Conservation (phyloP, 2,797 vertebrate species). For the Varecia variegata region DNA sequence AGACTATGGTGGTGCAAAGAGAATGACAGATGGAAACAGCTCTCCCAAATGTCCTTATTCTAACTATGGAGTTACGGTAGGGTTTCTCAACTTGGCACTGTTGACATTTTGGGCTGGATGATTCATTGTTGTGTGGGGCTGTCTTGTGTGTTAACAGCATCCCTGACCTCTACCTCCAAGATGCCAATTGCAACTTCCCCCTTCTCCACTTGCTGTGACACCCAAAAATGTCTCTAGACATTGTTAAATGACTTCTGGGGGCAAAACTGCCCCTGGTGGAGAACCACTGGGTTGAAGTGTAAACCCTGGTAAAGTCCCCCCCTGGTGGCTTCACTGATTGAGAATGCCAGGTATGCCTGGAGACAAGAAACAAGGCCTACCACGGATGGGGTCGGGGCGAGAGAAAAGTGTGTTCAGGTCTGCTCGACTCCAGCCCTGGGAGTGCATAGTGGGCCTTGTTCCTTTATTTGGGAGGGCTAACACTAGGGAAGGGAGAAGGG, state of each 20-base stretch:
- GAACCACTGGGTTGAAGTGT: not conserved
- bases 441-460: fast-evolving
- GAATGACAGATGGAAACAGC: not conserved
- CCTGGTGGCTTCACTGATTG: not conserved
- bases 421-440: not conserved
- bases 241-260: not conserved
- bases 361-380: not conserved
- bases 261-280: not conserved
- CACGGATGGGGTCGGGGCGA: not conserved
- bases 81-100: not conserved
- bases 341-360: not conserved
- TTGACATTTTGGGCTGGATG: not conserved
- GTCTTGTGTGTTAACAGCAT: not conserved
- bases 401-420: not conserved
- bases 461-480: not conserved
- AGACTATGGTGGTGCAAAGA: not conserved
- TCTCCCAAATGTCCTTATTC: not conserved
- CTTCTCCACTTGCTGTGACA: not conserved
- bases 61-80: not conserved
- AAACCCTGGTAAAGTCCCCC: not conserved
- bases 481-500: not conserved
- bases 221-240: not conserved
- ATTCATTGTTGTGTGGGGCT: not conserved
- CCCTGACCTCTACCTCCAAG: not conserved
- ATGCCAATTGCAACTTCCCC: not conserved